These are phyloP conservation scores for Schizotus pectinicornis DNA, from an alignment of 2,888 invertebrate species.

Conservation along the genomic window DNA sequence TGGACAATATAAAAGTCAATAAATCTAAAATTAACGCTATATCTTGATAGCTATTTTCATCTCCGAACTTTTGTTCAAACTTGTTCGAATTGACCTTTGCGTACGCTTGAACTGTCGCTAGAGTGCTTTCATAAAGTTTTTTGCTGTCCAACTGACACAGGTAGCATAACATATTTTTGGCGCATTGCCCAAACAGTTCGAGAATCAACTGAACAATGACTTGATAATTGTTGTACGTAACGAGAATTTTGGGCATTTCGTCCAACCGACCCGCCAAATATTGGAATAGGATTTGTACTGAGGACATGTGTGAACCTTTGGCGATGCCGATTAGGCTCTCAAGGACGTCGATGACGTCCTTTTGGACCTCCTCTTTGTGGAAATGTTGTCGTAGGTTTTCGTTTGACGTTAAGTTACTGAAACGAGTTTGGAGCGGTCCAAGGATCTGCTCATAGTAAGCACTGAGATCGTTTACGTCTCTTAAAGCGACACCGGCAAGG, in stretches of 20 bases:
- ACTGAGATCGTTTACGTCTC: slow-evolving; percentile 46
- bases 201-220: slow-evolving; percentile 78
- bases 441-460: slow-evolving; percentile 58
- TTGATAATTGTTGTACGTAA: slow-evolving; percentile 75
- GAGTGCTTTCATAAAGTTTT: slow-evolving; percentile 71
- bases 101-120: slow-evolving; percentile 74
- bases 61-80: slow-evolving; percentile 67
- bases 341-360: slow-evolving; percentile 74
- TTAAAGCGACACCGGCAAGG: slow-evolving; percentile 65
- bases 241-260: slow-evolving; percentile 73
- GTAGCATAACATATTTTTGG: slow-evolving; percentile 73
- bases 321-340: slow-evolving; percentile 78
- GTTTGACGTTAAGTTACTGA: slow-evolving; percentile 61
- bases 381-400: slow-evolving; percentile 63
- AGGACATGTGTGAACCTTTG: slow-evolving; percentile 61
- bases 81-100: slow-evolving; percentile 69
- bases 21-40: slow-evolving; percentile 81
- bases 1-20: slow-evolving; percentile 59
- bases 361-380: slow-evolving; percentile 69
- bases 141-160: slow-evolving; percentile 65
- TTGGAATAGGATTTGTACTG: slow-evolving; percentile 61
- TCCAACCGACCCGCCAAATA: slow-evolving; percentile 70
- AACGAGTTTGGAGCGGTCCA: slow-evolving; percentile 60
- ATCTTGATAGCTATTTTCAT: slow-evolving; percentile 79
- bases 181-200: slow-evolving; percentile 74